Percentiles rank a stretch among this genome's conserved stretches.
Evolutionary conservation across 2,797 vertebrate genomes (phyloP).

Genomic region (Jordanella pulchra): DNA sequence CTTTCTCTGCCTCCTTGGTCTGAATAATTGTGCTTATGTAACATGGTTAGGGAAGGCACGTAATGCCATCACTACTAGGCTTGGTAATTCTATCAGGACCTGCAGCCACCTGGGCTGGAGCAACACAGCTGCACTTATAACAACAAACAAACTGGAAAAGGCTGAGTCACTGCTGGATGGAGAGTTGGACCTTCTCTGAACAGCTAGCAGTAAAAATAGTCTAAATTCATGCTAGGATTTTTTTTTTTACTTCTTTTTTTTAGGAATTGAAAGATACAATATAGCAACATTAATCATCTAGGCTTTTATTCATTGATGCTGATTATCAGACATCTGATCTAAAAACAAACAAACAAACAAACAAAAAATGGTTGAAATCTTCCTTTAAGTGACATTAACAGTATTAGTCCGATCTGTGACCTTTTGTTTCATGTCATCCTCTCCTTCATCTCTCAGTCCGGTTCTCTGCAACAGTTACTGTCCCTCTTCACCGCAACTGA

Average conservation of each 20-base stretch:
- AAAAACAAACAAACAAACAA: too few relatives aligned
- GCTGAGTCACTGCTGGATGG: conserved; percentile 14
- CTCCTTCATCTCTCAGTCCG: conserved; percentile 39
- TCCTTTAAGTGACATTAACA: conserved; percentile 11
- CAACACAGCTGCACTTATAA: conserved; percentile 33
- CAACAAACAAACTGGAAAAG: conserved; percentile 29
- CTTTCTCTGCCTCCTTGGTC: conserved; percentile 17
- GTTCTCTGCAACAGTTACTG: conserved; percentile 19
- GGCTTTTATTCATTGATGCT: not conserved
- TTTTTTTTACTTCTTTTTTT: too few relatives aligned
- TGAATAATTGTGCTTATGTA: conserved; percentile 51
- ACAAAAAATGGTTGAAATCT: not conserved
- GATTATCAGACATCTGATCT: too few relatives aligned
- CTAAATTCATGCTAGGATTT: not conserved
- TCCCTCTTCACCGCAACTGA: conserved; percentile 21
- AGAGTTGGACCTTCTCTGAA: not conserved
- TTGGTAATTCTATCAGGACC: conserved; percentile 53
- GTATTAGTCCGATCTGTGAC: conserved; percentile 30
- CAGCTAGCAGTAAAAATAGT: not conserved
- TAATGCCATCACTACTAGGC: conserved; percentile 65
- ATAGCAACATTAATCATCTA: not conserved
- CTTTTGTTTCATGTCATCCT: conserved; percentile 43
- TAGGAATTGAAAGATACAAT: not conserved
- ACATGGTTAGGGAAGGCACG: conserved; percentile 54
- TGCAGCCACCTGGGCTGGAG: conserved; percentile 59